Percentiles rank a stretch among this genome's conserved stretches.
Conservation (phyloP, 2,797 vertebrate genomes). For the Aldrovandia affinis region DNA sequence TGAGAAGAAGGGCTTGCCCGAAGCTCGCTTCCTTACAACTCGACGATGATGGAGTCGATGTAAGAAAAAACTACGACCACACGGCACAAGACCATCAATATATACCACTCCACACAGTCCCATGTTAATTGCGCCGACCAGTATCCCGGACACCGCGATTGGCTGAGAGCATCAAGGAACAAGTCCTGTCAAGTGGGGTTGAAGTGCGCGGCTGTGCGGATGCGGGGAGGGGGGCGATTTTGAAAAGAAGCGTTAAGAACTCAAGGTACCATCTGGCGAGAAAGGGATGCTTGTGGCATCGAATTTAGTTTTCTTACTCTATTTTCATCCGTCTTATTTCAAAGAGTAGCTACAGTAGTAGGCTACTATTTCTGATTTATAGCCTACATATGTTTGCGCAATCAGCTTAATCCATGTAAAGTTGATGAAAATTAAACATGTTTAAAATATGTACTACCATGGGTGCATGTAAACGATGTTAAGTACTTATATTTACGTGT, state of each 20-base stretch:
- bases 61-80: slow-evolving; percentile 18
- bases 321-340: neutral
- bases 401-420: neutral
- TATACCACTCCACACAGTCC: slow-evolving; percentile 11
- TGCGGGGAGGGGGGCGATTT: neutral
- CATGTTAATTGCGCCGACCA: slow-evolving; percentile 21
- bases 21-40: slow-evolving; percentile 27
- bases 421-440: neutral
- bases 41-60: slow-evolving; percentile 30
- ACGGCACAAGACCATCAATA: neutral
- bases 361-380: neutral
- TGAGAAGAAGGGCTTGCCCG: neutral
- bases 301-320: neutral
- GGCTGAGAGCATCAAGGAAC: slow-evolving; percentile 8
- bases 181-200: neutral
- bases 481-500: neutral
- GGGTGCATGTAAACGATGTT: neutral
- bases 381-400: neutral
- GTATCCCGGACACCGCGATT: slow-evolving; percentile 14
- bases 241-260: neutral
- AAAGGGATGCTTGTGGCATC: neutral
- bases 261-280: slow-evolving; percentile 14
- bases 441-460: neutral
- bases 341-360: neutral
- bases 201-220: slow-evolving; percentile 11